Evolutionary conservation across 2,113 vertebrate species (phyloP).

Genomic region (Labeo rohita): DNA sequence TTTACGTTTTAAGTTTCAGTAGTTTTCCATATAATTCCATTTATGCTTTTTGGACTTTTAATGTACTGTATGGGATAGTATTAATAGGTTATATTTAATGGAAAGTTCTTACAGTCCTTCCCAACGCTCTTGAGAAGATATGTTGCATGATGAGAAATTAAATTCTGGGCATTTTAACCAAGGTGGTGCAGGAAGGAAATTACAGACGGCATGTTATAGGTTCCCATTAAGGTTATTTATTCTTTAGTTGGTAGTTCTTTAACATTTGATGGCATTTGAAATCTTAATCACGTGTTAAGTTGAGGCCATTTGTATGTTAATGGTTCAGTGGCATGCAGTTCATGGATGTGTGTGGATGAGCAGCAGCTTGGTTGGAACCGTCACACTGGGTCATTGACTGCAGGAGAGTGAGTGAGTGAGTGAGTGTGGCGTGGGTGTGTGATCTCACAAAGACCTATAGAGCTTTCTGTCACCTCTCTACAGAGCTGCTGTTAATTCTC

Average conservation of each 20-base stretch:
- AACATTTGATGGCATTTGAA: conserved; percentile 81
- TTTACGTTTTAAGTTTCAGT: not conserved
- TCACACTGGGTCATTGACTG: conserved; percentile 57
- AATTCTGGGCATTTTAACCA: conserved; percentile 68
- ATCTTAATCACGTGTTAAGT: conserved; percentile 71
- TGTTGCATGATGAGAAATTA: conserved; percentile 65
- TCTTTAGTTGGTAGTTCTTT: conserved; percentile 73
- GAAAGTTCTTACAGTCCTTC: conserved; percentile 51
- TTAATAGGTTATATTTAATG: conserved; percentile 15
- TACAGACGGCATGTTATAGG: conserved; percentile 60
- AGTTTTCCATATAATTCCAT: not conserved
- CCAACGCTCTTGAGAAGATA: conserved; percentile 60
- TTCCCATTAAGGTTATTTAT: conserved; percentile 70
- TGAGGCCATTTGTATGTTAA: conserved; percentile 80
- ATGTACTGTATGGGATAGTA: not conserved
- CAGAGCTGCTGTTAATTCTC: conserved; percentile 7
- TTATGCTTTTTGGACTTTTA: not conserved
- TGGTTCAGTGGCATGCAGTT: conserved; percentile 73
- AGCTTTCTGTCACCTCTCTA: not conserved
- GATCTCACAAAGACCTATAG: conserved; percentile 25
- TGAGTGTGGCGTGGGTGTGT: conserved; percentile 11
- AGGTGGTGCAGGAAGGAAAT: conserved; percentile 62
- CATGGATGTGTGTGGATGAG: conserved; percentile 68
- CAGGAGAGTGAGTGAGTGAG: conserved; percentile 32
- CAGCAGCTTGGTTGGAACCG: conserved; percentile 49